These are phyloP conservation scores for Halotydeus destructor DNA, from an alignment of 1,140 invertebrate genomes.

Conservation along the genomic window DNA sequence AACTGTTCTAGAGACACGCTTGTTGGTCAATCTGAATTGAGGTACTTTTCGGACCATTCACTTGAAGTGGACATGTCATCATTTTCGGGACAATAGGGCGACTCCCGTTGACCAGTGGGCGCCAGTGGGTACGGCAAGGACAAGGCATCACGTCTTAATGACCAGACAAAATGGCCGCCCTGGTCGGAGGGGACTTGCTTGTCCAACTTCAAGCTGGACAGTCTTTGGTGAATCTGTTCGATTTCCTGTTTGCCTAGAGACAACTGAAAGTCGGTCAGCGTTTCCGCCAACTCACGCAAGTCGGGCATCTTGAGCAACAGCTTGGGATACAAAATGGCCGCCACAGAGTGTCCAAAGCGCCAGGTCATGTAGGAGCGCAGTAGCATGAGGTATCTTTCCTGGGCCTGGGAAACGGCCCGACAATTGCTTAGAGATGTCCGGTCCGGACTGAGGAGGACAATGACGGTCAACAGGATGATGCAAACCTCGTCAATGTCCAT, in stretches of 20 bases:
- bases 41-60: too few relatives aligned
- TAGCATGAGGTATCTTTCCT: slow-evolving; percentile 30
- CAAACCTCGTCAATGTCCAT: slow-evolving; percentile 29
- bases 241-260: slow-evolving; percentile 22
- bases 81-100: too few relatives aligned
- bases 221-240: slow-evolving; percentile 20
- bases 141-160: too few relatives aligned
- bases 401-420: slow-evolving; percentile 23
- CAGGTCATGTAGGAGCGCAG: slow-evolving; percentile 29
- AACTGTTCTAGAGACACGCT: too few relatives aligned
- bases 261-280: slow-evolving; percentile 28
- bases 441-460: slow-evolving; percentile 32
- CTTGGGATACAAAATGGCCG: slow-evolving; percentile 27
- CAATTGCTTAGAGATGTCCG: slow-evolving; percentile 24
- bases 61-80: too few relatives aligned
- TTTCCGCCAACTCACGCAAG: slow-evolving; percentile 32
- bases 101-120: too few relatives aligned
- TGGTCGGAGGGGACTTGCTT: background rate
- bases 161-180: too few relatives aligned
- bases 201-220: slow-evolving; percentile 20
- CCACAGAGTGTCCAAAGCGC: slow-evolving; percentile 24
- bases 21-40: too few relatives aligned
- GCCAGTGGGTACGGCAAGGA: too few relatives aligned
- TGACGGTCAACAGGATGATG: slow-evolving; percentile 28
- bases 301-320: slow-evolving; percentile 32